Evolutionary conservation across 2,888 invertebrate genomes (phyloP).

Genomic region (Diplolepis rosae): DNA sequence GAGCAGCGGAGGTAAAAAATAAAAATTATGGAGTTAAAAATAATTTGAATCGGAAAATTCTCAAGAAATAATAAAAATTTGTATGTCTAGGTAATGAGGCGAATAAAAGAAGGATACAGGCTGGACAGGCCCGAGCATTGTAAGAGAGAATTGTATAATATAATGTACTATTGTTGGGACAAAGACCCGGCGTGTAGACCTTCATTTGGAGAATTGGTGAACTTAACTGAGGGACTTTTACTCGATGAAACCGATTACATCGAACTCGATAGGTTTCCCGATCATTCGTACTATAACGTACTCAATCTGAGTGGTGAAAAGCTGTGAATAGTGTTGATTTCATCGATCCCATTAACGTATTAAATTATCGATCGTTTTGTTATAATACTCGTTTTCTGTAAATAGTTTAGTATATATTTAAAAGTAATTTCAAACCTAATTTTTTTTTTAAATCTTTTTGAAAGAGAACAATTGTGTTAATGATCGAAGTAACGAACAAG

Average conservation of each 20-base stretch:
- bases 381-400: slow-evolving; percentile 22
- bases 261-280: slow-evolving; percentile 92
- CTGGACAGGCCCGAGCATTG: slow-evolving; percentile 96
- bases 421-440: background rate
- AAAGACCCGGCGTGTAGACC: slow-evolving; percentile 89
- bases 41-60: too few species aligned
- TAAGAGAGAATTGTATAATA: slow-evolving; percentile 91
- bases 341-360: background rate
- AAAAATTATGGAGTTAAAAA: too few species aligned
- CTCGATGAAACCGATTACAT: slow-evolving; percentile 95
- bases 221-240: slow-evolving; percentile 87
- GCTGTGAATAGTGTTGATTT: slow-evolving; percentile 71
- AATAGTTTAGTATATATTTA: slow-evolving; percentile 2
- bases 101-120: slow-evolving; percentile 87
- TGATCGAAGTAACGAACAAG: background rate
- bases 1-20: slow-evolving; percentile 89
- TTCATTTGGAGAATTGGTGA: slow-evolving; percentile 87
- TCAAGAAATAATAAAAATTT: too few species aligned
- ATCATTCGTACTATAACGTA: slow-evolving; percentile 93
- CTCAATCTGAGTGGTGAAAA: slow-evolving; percentile 91
- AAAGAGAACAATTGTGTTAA: background rate
- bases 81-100: slow-evolving; percentile 81
- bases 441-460: background rate
- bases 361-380: slow-evolving; percentile 12
- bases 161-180: slow-evolving; percentile 98